phyloP scores from a whole-genome alignment of 2,797 vertebrate species.

The Malurus splendens region DNA sequence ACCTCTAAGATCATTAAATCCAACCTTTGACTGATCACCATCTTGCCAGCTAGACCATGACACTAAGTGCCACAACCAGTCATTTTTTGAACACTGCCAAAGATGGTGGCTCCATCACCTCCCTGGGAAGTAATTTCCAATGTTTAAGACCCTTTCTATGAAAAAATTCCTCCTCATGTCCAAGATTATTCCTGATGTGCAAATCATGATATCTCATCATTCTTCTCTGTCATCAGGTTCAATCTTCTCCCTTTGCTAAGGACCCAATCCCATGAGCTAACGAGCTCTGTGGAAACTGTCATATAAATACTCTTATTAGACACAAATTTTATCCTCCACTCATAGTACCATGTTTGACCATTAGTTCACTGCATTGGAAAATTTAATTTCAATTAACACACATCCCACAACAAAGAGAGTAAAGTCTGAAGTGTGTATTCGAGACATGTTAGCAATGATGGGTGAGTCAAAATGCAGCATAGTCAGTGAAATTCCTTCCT shows the following conservation, averaged over 20 bases:
- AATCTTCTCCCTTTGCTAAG: neutral
- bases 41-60: neutral
- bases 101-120: neutral
- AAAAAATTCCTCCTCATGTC: neutral
- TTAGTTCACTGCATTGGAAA: neutral
- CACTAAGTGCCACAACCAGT: neutral
- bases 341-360: neutral
- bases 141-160: neutral
- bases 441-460: neutral
- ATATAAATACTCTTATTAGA: neutral
- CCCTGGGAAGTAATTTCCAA: neutral
- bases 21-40: neutral
- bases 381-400: neutral
- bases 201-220: neutral
- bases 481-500: neutral
- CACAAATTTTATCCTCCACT: neutral
- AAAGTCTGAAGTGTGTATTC: neutral
- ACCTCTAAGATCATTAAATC: neutral
- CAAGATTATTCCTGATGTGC: neutral
- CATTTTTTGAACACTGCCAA: fast-evolving
- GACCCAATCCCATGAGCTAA: neutral
- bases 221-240: neutral
- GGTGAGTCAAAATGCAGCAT: neutral
- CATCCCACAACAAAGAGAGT: neutral
- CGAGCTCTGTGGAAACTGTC: neutral